These are phyloP conservation scores for Tokudaia muenninki DNA, from an alignment of 2,797 vertebrate genomes.

Conservation along the genomic window DNA sequence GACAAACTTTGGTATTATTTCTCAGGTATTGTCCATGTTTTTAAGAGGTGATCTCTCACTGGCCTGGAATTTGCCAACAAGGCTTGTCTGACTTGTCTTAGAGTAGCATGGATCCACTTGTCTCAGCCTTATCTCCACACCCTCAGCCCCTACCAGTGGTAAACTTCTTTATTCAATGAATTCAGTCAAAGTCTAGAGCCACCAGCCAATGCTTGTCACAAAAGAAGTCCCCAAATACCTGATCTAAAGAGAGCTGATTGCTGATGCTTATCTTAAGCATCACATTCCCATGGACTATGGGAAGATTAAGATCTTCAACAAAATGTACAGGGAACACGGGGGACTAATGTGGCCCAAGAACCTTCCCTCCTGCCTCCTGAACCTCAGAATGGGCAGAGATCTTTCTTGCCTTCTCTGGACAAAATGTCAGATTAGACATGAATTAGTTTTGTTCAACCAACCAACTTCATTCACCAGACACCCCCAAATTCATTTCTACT, in stretches of 20 bases:
- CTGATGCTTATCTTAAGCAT: not conserved
- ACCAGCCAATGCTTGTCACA: not conserved
- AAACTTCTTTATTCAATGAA: constrained; percentile 39
- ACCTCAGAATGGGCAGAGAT: not conserved
- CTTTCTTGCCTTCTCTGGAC: not conserved
- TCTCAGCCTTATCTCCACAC: not conserved
- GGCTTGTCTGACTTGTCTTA: not conserved
- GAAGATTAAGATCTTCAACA: constrained; percentile 35
- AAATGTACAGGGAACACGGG: not conserved
- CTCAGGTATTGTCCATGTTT: not conserved
- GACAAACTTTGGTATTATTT: not conserved
- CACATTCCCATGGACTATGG: not conserved
- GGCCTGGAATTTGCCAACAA: not conserved
- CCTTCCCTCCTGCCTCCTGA: not conserved
- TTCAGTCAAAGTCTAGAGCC: not conserved
- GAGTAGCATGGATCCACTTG: not conserved
- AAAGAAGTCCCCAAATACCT: not conserved
- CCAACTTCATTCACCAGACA: not conserved
- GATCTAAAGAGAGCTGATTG: constrained; percentile 35
- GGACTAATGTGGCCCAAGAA: not conserved
- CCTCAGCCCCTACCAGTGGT: not conserved
- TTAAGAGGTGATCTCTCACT: not conserved
- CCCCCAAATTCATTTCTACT: not conserved
- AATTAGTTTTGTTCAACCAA: not conserved
- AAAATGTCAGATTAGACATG: not conserved